These are phyloP conservation scores for Macrobrachium nipponense DNA, from an alignment of 1,140 invertebrate species.

Conservation along the genomic window DNA sequence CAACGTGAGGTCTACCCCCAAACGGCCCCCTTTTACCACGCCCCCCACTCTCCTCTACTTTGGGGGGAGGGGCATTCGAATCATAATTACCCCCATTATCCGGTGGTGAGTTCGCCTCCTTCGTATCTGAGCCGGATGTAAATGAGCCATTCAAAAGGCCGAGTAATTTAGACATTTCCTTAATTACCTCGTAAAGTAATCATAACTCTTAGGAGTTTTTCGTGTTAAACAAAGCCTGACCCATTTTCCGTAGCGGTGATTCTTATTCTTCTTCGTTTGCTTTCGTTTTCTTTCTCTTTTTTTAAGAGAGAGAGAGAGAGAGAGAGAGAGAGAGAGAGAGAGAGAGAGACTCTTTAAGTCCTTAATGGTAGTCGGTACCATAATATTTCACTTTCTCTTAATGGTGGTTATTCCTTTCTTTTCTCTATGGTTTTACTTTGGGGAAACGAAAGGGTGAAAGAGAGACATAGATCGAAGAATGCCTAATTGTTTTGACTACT, in stretches of 20 bases:
- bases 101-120: background rate
- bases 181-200: slow-evolving; percentile 48
- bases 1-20: too few species aligned
- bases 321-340: background rate
- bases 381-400: too few species aligned
- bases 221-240: slow-evolving; percentile 47
- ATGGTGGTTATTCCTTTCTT: too few species aligned
- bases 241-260: slow-evolving; percentile 31
- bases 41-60: slow-evolving; percentile 1
- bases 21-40: too few species aligned
- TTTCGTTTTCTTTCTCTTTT: slow-evolving; percentile 10
- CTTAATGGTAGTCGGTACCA: too few species aligned
- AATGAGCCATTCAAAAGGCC: slow-evolving; percentile 35
- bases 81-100: slow-evolving; percentile 7
- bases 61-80: too few species aligned
- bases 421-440: too few species aligned
- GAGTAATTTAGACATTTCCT: slow-evolving; percentile 52
- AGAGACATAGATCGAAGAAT: too few species aligned
- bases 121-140: slow-evolving; percentile 27
- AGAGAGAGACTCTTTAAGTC: too few species aligned
- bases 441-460: too few species aligned
- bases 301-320: background rate
- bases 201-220: slow-evolving; percentile 46
- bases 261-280: background rate
- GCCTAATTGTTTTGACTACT: too few species aligned